phyloP scores from a whole-genome alignment of 2,797 vertebrate genomes.

The Halcyon leucocephala region DNA sequence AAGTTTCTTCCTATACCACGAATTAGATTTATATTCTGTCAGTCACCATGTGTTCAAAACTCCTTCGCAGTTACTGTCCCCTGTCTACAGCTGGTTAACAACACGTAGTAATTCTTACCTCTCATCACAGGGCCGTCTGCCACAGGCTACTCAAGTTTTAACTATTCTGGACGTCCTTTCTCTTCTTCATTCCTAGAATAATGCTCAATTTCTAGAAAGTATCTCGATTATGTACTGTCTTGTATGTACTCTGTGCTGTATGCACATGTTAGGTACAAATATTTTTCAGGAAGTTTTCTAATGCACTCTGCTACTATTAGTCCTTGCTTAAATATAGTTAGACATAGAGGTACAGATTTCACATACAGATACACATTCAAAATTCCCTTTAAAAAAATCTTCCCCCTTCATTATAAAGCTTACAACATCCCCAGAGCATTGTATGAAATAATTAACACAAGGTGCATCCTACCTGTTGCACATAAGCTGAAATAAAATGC shows the following conservation, averaged over 20 bases:
- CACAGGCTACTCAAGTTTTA: not conserved
- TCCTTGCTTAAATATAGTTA: not conserved
- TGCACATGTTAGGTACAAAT: accelerated
- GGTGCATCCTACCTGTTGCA: slow-evolving; percentile 42
- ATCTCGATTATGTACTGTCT: not conserved
- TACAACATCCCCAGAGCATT: not conserved
- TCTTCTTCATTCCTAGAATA: not conserved
- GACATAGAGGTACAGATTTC: not conserved
- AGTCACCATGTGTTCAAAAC: not conserved
- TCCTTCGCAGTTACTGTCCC: not conserved
- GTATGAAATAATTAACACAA: not conserved
- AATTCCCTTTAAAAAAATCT: not conserved
- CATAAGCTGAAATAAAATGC: not conserved
- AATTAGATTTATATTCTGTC: not conserved
- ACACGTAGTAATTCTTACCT: not conserved
- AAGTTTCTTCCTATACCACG: not conserved
- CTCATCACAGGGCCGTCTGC: not conserved
- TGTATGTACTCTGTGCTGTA: not conserved
- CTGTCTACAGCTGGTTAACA: not conserved
- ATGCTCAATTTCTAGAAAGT: not conserved
- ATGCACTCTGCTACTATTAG: not conserved
- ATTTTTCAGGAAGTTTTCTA: not conserved
- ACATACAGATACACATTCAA: not conserved
- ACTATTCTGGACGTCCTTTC: not conserved
- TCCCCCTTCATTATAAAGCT: not conserved